Conservation (phyloP, 2,888 invertebrate genomes). For the Rhagophthalmus giganteus region DNA sequence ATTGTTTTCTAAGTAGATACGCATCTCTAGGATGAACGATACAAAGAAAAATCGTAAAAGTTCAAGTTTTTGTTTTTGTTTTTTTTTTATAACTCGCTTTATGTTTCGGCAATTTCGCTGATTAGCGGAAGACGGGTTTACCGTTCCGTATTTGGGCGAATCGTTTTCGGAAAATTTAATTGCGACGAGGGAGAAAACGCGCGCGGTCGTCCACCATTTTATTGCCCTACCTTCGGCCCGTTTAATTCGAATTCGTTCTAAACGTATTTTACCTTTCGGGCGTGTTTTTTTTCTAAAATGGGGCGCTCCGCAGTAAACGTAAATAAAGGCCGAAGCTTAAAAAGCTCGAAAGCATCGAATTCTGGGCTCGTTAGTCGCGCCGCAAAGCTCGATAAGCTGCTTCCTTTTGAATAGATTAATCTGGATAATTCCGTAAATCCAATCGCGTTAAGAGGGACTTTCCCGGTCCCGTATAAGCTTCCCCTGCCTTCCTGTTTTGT, state of each 20-base stretch:
- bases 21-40: neutral
- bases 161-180: too few relatives aligned
- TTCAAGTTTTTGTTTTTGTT: neutral
- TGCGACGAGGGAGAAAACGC: too few relatives aligned
- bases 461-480: conserved; percentile 27
- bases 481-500: conserved; percentile 25
- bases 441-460: conserved; percentile 35
- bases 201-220: too few relatives aligned
- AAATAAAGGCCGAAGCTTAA: conserved; percentile 30
- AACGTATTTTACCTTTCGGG: neutral
- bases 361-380: conserved; percentile 33
- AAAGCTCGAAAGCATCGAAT: conserved; percentile 30
- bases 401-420: conserved; percentile 38
- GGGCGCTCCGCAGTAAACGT: conserved; percentile 17
- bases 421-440: conserved; percentile 36
- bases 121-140: conserved; percentile 1
- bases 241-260: conserved; percentile 2
- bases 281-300: conserved; percentile 13
- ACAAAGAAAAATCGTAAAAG: conserved; percentile 1
- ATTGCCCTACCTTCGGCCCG: too few relatives aligned
- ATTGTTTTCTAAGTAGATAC: conserved; percentile 5
- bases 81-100: conserved; percentile 8
- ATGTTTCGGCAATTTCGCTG: conserved; percentile 4
- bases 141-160: neutral
- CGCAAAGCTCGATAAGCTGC: conserved; percentile 35